Evolutionary conservation across 2,113 vertebrate species (phyloP), one percentile per base, ranked within the genome.

Genomic region (Steatornis caripensis): DNA sequence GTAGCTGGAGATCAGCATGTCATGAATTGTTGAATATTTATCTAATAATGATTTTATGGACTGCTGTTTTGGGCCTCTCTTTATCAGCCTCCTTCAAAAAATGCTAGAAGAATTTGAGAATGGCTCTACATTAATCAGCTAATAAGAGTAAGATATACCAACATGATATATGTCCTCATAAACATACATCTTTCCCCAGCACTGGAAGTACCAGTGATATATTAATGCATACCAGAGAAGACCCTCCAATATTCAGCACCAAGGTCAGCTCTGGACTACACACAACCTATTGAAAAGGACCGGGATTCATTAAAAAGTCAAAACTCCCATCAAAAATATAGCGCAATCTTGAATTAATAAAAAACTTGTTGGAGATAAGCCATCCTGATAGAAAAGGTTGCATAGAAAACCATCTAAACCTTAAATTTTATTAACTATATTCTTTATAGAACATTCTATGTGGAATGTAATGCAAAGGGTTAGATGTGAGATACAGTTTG

Each of bases 231-330:
- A 7, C 2, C 37, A n/a, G 51, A 27, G 66, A 51, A 61, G 36
- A 37, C 11, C 41, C 8, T 5, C 9, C 68, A 3, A 0, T 1
- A 0, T 53, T 91, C 89, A 95, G 97, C 83, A 95, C 94, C 97
- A 95, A 61, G 96, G 89, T 55, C 97, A 96, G 95, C 26, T 37
- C 87, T 85, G 64, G 53, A 20, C 68, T 27, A 1, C 6, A 53
- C 39, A 16, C 32, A 45, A 18, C 77, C 37, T 10, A 2, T 3
- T 7, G 20, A 14, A 11, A 32, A 36, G 9, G 9, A 6, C 61
- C 27, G 27, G 0, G 18, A 12, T 5, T 51, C 54, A 32, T 27
- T 24, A 30, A 39, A 48, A 70, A 69, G n/a, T 36, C 71, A 54
- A 55, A 86, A 49, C 6, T 74, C 57, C 20, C 62, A 15, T 15